phyloP scores from a whole-genome alignment of 2,113 vertebrate species.

The Ursus arctos region DNA sequence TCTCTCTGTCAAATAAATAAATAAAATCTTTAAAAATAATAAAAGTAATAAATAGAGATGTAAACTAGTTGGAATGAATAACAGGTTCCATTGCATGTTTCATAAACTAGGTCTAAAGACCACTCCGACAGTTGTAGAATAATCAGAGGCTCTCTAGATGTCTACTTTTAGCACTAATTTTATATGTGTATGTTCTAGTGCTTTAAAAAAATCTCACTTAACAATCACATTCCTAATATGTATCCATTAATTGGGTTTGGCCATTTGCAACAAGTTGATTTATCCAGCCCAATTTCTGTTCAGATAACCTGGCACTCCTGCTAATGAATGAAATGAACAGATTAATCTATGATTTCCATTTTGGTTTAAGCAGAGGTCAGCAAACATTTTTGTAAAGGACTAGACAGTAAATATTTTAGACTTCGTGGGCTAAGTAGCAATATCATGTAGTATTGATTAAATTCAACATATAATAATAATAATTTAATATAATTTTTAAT shows the following conservation, averaged over 20 bases:
- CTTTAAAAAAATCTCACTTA: background rate
- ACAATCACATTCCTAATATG: background rate
- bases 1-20: background rate
- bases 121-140: background rate
- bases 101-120: constrained; percentile 32
- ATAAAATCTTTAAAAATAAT: background rate
- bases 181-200: background rate
- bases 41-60: background rate
- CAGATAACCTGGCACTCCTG: background rate
- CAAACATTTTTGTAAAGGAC: background rate
- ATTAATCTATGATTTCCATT: constrained; percentile 4
- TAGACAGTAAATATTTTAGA: background rate
- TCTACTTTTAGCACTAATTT: constrained; percentile 17
- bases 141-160: background rate
- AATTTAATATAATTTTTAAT: background rate
- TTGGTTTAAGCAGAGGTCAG: background rate
- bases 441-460: constrained; percentile 24
- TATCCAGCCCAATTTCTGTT: background rate
- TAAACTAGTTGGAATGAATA: background rate
- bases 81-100: background rate
- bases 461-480: constrained; percentile 22
- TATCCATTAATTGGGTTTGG: background rate
- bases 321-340: background rate
- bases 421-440: background rate
- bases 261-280: background rate